These are phyloP conservation scores for Adela reaumurella DNA, from an alignment of 2,888 invertebrate species.

Conservation along the genomic window DNA sequence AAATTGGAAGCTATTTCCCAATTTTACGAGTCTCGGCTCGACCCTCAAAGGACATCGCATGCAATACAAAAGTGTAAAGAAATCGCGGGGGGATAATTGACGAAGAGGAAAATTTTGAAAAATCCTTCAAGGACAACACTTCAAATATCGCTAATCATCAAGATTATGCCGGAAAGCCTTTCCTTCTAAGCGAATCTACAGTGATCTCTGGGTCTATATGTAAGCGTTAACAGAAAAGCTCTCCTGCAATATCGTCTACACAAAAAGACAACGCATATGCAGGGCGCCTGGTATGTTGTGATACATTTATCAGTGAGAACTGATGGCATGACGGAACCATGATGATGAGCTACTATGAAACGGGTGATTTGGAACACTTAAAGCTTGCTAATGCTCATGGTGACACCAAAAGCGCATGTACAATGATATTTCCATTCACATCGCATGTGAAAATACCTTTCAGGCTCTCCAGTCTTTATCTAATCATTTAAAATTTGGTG, in stretches of 20 bases:
- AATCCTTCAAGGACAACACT: background rate
- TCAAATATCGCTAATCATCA: background rate
- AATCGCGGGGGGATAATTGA: background rate
- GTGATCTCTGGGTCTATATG: no score
- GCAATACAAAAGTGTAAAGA: background rate
- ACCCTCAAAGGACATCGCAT: background rate
- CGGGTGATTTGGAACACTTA: background rate
- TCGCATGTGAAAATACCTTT: background rate
- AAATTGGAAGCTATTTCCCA: background rate
- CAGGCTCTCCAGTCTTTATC: slow-evolving; percentile 30
- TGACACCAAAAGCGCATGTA: background rate
- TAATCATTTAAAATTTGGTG: slow-evolving; percentile 34
- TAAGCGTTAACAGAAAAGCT: slow-evolving; percentile 22
- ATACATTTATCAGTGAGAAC: slow-evolving; percentile 45
- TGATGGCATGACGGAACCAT: slow-evolving; percentile 2
- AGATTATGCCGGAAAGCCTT: background rate
- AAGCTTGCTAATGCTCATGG: background rate
- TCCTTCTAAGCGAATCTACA: background rate
- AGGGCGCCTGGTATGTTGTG: slow-evolving; percentile 51
- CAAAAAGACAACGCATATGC: slow-evolving; percentile 17
- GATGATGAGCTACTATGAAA: slow-evolving; percentile 29
- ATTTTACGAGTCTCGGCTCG: background rate
- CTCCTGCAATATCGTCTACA: slow-evolving; percentile 19
- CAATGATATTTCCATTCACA: background rate
- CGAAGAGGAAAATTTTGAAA: background rate